A percentile compares a stretch with the other conserved stretches of the same genome.
phyloP scores from a whole-genome alignment of 1,140 invertebrate genomes.

The Drosophila sturtevanti region DNA sequence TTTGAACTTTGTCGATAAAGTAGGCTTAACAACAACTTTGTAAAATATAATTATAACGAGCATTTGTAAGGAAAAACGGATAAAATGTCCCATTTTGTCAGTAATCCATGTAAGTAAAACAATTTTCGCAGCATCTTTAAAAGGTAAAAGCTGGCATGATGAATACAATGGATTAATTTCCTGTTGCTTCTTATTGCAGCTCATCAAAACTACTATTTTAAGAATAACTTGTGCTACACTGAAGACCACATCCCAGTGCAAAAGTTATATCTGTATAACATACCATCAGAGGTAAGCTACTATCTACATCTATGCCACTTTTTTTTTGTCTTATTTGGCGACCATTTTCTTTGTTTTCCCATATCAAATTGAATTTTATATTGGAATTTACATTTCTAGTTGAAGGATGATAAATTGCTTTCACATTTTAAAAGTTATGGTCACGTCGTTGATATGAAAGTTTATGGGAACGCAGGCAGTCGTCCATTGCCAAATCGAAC shows the following conservation, averaged over 20 bases:
- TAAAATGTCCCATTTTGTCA: slow-evolving; percentile 21
- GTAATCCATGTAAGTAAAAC: slow-evolving; percentile 20
- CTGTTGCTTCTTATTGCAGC: slow-evolving; percentile 14
- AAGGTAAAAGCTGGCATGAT: not conserved
- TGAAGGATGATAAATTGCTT: not conserved
- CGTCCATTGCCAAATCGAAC: not conserved
- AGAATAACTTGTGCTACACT: slow-evolving; percentile 52
- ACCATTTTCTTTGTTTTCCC: not conserved
- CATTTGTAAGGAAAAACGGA: not conserved
- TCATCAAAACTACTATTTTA: slow-evolving; percentile 40
- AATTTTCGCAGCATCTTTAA: not conserved
- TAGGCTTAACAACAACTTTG: not conserved
- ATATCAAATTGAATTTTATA: too few species aligned
- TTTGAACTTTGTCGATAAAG: too few species aligned
- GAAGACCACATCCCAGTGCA: slow-evolving; percentile 60
- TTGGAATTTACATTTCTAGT: too few species aligned
- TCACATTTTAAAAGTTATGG: slow-evolving; percentile 48
- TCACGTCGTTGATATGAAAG: slow-evolving; percentile 22
- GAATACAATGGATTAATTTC: not conserved
- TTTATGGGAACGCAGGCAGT: not conserved
- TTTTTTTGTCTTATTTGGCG: not conserved
- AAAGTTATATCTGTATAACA: slow-evolving; percentile 44
- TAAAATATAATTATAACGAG: not conserved
- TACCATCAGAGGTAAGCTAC: slow-evolving; percentile 39
- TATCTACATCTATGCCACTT: too few species aligned